Evolutionary conservation across 2,113 vertebrate genomes (phyloP).

Genomic region (Carassius carassius): DNA sequence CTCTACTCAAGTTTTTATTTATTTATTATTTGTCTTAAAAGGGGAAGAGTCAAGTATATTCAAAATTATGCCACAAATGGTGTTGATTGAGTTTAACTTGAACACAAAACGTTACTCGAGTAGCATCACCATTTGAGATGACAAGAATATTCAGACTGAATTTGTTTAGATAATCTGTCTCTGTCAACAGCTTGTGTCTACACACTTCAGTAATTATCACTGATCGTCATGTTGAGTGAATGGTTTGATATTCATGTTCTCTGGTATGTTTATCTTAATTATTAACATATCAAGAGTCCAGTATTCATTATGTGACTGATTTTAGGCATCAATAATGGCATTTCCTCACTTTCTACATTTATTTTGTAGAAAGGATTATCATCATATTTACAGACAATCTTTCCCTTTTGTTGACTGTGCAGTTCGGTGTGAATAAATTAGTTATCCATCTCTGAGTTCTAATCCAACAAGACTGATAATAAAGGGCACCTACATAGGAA

Average conservation of each 20-base stretch:
- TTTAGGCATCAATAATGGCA: neutral
- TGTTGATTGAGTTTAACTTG: neutral
- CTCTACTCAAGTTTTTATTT: neutral
- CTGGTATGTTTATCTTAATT: neutral
- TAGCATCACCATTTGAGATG: neutral
- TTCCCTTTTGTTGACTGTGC: neutral
- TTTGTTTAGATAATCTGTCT: neutral
- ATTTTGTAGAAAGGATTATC: neutral
- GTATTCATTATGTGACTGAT: neutral
- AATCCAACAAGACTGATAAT: neutral
- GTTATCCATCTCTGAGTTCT: neutral
- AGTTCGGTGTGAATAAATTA: neutral
- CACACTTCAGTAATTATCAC: conserved; percentile 1
- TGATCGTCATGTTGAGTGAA: neutral
- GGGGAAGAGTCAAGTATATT: neutral
- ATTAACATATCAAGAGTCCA: neutral
- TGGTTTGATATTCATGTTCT: neutral
- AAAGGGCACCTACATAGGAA: neutral
- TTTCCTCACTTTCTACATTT: neutral
- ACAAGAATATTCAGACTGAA: neutral
- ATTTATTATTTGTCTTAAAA: neutral
- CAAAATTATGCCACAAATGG: neutral
- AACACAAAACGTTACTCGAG: neutral
- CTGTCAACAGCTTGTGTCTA: neutral
- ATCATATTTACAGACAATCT: neutral